Evolutionary conservation across 2,113 vertebrate genomes (phyloP).

Genomic region (Rhodinocichla rosea): DNA sequence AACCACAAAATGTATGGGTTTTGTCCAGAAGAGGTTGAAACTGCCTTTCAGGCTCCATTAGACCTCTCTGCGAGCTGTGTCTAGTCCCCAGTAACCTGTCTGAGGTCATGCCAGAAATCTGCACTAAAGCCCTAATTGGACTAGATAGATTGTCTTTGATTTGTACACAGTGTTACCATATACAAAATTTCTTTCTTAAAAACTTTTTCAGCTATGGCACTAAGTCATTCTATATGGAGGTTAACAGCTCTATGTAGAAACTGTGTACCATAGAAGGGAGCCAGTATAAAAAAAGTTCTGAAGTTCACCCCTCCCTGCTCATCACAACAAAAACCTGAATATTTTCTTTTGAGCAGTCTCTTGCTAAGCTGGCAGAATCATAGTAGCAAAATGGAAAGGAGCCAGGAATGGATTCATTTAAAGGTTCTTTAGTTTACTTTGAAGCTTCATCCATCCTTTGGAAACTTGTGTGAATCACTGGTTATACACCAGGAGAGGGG

Average conservation of each 20-base stretch:
- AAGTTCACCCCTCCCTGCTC: neutral
- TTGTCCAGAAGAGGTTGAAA: neutral
- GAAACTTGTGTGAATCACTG: neutral
- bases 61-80: neutral
- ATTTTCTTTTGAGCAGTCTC: neutral
- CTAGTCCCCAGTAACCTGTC: neutral
- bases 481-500: neutral
- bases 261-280: neutral
- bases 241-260: neutral
- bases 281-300: neutral
- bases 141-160: neutral
- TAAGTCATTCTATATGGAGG: neutral
- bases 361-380: neutral
- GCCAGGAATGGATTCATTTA: neutral
- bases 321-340: neutral
- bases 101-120: neutral
- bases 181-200: neutral
- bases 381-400: neutral
- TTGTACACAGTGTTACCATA: neutral
- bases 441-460: neutral
- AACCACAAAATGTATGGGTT: neutral
- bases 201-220: neutral
- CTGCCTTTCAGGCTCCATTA: neutral
- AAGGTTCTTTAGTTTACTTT: neutral
- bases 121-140: neutral